These are phyloP conservation scores for Dendroctonus valens DNA, from an alignment of 1,140 invertebrate species.

Conservation along the genomic window DNA sequence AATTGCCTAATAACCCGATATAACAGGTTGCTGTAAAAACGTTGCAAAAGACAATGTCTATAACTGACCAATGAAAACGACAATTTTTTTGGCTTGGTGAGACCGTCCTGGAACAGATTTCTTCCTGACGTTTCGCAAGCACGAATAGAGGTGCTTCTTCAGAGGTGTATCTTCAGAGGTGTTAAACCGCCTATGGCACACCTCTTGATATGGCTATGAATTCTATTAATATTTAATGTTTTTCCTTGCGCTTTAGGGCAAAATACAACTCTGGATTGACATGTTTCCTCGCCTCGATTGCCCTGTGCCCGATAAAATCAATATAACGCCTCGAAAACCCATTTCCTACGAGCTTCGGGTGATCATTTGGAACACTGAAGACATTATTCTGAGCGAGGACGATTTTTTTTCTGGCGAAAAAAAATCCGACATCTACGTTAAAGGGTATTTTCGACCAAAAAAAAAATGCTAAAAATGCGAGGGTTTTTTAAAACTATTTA, in stretches of 20 bases:
- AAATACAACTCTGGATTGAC: slow-evolving; percentile 88
- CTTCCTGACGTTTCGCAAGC: too few species aligned
- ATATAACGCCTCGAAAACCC: slow-evolving; percentile 75
- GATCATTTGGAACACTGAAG: slow-evolving; percentile 78
- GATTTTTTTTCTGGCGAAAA: slow-evolving; percentile 78
- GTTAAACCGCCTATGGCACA: too few species aligned
- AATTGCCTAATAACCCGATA: too few species aligned
- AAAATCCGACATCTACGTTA: slow-evolving; percentile 83
- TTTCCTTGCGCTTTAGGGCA: slow-evolving; percentile 61
- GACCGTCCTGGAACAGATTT: too few species aligned
- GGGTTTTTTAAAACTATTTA: slow-evolving; percentile 42
- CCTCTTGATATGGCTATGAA: too few species aligned
- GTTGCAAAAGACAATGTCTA: background rate
- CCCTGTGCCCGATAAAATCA: slow-evolving; percentile 60
- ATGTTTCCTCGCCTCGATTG: slow-evolving; percentile 71
- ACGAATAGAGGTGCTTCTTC: too few species aligned
- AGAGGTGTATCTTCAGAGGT: too few species aligned
- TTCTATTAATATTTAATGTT: too few species aligned
- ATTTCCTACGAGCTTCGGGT: slow-evolving; percentile 79
- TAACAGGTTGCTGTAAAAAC: too few species aligned
- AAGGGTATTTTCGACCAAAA: slow-evolving; percentile 60
- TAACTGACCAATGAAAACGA: background rate
- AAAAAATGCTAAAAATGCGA: background rate
- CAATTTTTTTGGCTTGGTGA: background rate
- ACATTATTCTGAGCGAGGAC: slow-evolving; percentile 71